Percentiles rank a stretch among this genome's conserved stretches.
phyloP scores from a whole-genome alignment of 2,113 vertebrate species.

The Tretioscincus oriximinensis region DNA sequence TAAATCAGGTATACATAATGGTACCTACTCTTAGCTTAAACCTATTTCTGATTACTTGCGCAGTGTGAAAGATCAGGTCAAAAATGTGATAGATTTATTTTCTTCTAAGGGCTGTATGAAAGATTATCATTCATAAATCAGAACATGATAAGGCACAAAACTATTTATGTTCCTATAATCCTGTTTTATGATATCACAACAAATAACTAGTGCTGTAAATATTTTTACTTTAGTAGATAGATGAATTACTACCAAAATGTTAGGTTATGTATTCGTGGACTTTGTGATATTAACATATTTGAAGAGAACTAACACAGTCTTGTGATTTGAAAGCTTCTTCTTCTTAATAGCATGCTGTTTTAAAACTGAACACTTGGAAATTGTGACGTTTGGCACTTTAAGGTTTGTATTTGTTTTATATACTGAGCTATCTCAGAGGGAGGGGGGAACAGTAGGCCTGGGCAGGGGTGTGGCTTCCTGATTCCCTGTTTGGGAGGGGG shows the following conservation, averaged over 20 bases:
- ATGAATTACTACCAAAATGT: neutral
- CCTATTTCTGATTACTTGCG: neutral
- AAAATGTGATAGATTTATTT: constrained; percentile 3
- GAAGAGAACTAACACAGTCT: neutral
- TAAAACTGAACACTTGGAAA: neutral
- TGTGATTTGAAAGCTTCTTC: neutral
- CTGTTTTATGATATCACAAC: neutral
- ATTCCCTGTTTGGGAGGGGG: no score
- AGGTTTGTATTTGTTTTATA: no score
- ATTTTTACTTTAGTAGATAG: neutral
- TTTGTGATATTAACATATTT: neutral
- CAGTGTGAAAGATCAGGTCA: neutral
- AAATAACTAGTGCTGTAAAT: constrained; percentile 11
- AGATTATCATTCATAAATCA: constrained; percentile 3
- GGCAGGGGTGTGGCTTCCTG: no score
- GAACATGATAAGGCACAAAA: neutral
- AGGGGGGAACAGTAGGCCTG: no score
- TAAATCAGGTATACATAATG: constrained; percentile 14
- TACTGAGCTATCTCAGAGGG: no score
- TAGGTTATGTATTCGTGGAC: neutral
- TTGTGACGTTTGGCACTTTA: neutral
- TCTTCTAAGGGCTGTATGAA: neutral
- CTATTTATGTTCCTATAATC: constrained; percentile 4
- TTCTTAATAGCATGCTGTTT: neutral
- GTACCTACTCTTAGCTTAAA: neutral